These are phyloP conservation scores for Periplaneta americana DNA, from an alignment of 1,140 invertebrate species.

Conservation along the genomic window DNA sequence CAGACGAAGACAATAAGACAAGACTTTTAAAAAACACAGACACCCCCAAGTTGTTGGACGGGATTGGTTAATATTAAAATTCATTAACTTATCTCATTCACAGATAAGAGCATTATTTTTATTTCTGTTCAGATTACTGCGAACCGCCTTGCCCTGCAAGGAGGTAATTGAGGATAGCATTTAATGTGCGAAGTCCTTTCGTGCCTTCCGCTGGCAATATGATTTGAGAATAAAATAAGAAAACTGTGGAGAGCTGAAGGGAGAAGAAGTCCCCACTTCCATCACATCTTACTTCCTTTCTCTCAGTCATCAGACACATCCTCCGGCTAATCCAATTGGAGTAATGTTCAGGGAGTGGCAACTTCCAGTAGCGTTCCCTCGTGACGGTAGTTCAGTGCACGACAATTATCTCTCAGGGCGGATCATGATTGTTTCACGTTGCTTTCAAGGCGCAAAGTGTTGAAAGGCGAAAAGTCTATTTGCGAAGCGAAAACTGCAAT, in stretches of 20 bases:
- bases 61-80: too few species aligned
- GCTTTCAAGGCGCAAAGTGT: neutral
- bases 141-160: too few species aligned
- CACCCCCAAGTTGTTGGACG: too few species aligned
- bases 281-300: neutral
- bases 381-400: neutral
- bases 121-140: too few species aligned
- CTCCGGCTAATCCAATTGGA: constrained; percentile 13
- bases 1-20: too few species aligned
- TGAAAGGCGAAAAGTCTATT: neutral
- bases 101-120: too few species aligned
- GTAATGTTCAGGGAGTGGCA: constrained; percentile 12
- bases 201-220: neutral
- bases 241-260: neutral
- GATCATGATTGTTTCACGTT: neutral
- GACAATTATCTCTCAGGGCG: constrained; percentile 11
- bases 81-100: too few species aligned
- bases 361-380: constrained; percentile 1
- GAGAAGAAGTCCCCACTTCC: neutral
- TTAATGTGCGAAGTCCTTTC: too few species aligned
- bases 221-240: neutral
- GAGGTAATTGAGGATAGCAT: too few species aligned
- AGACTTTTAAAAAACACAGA: too few species aligned
- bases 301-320: neutral
- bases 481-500: too few species aligned